Base-by-base conservation (phyloP, 2,797 vertebrate genomes). In the Halcyon smyrnensis region DNA sequence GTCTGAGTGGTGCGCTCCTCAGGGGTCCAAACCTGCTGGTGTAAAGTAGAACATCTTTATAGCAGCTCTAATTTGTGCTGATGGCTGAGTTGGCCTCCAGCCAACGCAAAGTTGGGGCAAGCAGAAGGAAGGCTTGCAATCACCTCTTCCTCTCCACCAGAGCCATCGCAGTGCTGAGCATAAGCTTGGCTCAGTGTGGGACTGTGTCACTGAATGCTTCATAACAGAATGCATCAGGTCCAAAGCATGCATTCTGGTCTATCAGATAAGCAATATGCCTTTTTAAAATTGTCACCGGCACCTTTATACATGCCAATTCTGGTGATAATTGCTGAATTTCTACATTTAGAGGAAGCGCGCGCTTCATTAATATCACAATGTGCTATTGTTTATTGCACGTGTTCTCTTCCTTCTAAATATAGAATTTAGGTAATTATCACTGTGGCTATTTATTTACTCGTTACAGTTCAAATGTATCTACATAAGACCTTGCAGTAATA, bases 291-390 rank as follows among this genome's bases (percentile, higher is more conserved):
- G 93, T 97, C 97, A 98, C 91, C 95, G 8, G 97, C 94, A 96
- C 96, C 75, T 98, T 96, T 96, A 97, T 95, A 96, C 78, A 90
- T 97, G 98, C 97, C 97, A 98, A 79, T 97, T 97, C 89, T 98
- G 90, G 96, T 92, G 94, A 98, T 98, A 98, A 98, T 98, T 98
- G 97, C 97, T 98, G 97, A 97, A 98, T 97, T 97, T 97, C 97
- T 98, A 96, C 97, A 98, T 97, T 97, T 97, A 98, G 96, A 97
- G 97, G 93, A 97, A 92, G 91, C 88, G 90, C 96, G 94, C 14
- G 77, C 90, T 98, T 97, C 97, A 98, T 97, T 98, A 98, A 97
- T 98, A 98, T 96, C 97, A 96, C 97, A 97, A 97, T 96, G 84
- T 97, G 93, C 94, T 96, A 97, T 97, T 98, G 97, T 98, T 98